These are phyloP conservation scores for Myotis davidii DNA, from an alignment of 2,113 vertebrate genomes.

Conservation along the genomic window DNA sequence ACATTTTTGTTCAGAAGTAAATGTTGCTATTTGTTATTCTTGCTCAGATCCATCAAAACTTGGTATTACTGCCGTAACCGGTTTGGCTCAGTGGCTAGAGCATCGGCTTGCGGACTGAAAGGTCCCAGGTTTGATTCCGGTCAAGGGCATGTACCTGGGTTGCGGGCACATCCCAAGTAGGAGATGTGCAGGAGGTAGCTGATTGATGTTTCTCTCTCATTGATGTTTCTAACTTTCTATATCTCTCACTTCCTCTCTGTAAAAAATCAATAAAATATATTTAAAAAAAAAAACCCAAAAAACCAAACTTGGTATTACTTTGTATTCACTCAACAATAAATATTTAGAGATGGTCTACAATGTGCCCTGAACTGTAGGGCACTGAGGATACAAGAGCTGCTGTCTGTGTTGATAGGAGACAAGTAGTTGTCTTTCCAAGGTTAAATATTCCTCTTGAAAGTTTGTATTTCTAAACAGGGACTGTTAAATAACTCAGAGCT, in stretches of 20 bases:
- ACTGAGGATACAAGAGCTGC: neutral
- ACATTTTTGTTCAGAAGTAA: neutral
- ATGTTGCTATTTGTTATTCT: neutral
- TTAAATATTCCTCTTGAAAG: neutral
- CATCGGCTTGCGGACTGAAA: too few species aligned
- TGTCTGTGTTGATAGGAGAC: neutral
- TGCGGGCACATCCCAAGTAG: too few species aligned
- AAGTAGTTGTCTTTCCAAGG: neutral
- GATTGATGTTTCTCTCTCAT: too few species aligned
- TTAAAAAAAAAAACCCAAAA: too few species aligned
- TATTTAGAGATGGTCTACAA: neutral
- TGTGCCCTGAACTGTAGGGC: neutral
- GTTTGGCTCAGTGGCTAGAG: too few species aligned
- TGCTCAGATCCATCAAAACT: neutral
- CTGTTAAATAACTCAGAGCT: neutral
- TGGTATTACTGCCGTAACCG: neutral
- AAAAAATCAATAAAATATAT: too few species aligned
- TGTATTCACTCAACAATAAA: neutral
- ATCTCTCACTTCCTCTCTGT: too few species aligned
- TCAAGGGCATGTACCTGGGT: too few species aligned
- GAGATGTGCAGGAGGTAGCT: too few species aligned
- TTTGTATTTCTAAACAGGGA: neutral
- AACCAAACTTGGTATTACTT: neutral
- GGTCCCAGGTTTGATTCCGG: too few species aligned
- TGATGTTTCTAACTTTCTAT: too few species aligned